Conservation (phyloP, 2,797 vertebrate genomes). For the Hapalemur alaotrensis region DNA sequence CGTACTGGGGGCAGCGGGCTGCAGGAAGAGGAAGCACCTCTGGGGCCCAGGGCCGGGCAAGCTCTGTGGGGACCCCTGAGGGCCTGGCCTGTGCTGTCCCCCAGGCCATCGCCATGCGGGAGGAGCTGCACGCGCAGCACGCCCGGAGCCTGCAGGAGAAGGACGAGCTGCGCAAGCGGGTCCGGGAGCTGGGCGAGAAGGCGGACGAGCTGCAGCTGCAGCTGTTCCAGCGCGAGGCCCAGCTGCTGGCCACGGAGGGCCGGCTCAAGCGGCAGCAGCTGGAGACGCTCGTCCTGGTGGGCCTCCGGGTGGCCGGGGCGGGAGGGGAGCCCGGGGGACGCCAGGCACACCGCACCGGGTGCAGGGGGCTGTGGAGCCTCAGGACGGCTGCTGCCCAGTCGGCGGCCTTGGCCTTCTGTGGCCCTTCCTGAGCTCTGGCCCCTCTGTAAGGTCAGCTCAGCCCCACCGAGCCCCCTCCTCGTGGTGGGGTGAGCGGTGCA, state of each 20-base stretch:
- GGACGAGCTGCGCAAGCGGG: constrained; percentile 89
- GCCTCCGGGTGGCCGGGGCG: not conserved
- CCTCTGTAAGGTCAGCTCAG: not conserved
- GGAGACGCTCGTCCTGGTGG: constrained; percentile 77
- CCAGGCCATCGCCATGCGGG: constrained; percentile 86
- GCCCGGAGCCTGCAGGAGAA: constrained; percentile 90
- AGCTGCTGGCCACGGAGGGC: constrained; percentile 87
- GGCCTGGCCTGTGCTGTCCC: not conserved
- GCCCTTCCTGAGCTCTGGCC: not conserved
- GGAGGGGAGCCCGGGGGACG: fast-evolving
- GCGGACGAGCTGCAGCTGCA: constrained; percentile 91
- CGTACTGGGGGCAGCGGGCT: not conserved
- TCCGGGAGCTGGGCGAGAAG: constrained; percentile 89
- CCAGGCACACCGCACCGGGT: fast-evolving
- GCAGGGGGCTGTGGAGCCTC: not conserved
- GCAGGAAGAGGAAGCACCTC: not conserved
- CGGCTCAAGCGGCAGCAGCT: constrained; percentile 84
- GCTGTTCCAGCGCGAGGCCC: constrained; percentile 90
- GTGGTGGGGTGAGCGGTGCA: not conserved
- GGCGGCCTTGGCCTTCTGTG: not conserved
- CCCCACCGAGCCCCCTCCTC: not conserved
- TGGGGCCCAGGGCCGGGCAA: not conserved
- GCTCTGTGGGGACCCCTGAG: not conserved
- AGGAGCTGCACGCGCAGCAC: constrained; percentile 88
- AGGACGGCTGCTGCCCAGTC: not conserved